Evolutionary conservation across 2,113 vertebrate species (phyloP), one percentile per base, ranked within the genome.

Genomic region (Myrmecobius fasciatus): DNA sequence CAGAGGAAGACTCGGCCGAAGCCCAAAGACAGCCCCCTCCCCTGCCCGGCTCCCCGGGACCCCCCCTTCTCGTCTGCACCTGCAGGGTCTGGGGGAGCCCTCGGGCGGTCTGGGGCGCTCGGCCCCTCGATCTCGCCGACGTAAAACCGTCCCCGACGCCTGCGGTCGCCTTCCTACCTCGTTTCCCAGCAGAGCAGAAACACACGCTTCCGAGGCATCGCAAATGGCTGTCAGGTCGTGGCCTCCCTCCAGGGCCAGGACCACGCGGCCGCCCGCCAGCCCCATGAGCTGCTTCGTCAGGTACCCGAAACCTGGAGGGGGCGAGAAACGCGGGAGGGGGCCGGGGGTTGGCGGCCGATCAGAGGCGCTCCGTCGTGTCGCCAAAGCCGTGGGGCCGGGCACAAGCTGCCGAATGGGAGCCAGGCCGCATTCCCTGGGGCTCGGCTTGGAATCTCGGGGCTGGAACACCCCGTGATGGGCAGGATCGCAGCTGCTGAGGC

Each of bases 191-290:
- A 99, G 97, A 98, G 99, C 99, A 93, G 99, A 99, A 95, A 99
- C 99, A 90, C 99, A 99, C 1, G 99, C 99, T 98, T 99, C 99
- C 0, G 99, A 99, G 95, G 99, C 99, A 51, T 99, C 99, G 0
- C 99, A 99, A 97, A 99, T 99, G 98, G 99, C 99, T 0, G 99
- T 99, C 97, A 99, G 99, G 99, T 99, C 99, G 0, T 99, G 99
- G 98, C 99, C 99, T 49, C 99, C 99, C 98, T 99, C 99, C 0
- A 99, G 98, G 91, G 99, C 99, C 46, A 99, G 99, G 75, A 99
- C 98, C 0, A 99, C 46, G 3, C 99, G 99, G 92, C 99, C 99
- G 90, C 99, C 99, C 0, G 99, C 99, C 99, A 99, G 98, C 92
- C 97, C 99, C 99, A 99, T 99, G 98, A 99, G 99, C 98, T 99